Percentiles rank a stretch among this genome's conserved stretches.
Evolutionary conservation across 2,113 vertebrate genomes (phyloP).

Genomic region (Taxidea taxus): DNA sequence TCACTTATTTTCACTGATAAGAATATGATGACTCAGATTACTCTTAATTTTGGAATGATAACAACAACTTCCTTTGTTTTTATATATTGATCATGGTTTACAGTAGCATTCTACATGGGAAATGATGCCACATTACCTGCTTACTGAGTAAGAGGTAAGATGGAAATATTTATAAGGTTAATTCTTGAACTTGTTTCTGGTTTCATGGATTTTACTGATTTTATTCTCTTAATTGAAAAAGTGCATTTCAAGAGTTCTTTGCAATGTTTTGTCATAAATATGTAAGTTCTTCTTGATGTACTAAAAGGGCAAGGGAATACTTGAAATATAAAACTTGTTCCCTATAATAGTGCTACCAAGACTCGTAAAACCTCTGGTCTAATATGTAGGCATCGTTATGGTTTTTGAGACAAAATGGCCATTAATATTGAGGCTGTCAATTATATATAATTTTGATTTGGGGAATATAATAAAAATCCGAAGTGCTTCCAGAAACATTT

Average conservation of each 20-base stretch:
- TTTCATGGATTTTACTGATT: neutral
- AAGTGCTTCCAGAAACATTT: neutral
- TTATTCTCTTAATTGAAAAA: neutral
- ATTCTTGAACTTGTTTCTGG: neutral
- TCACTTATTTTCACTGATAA: neutral
- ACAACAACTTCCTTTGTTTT: slow-evolving; percentile 46
- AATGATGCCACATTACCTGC: neutral
- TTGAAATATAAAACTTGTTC: neutral
- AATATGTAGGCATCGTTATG: neutral
- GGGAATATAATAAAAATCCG: neutral
- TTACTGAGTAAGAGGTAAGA: neutral
- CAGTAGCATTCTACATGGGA: slow-evolving; percentile 21
- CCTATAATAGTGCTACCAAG: neutral
- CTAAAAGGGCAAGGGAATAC: neutral
- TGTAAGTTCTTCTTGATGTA: neutral
- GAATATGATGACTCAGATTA: neutral
- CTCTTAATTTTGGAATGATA: slow-evolving; percentile 42
- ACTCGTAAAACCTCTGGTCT: neutral
- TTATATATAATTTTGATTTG: neutral
- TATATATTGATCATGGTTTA: neutral
- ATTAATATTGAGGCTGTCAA: neutral
- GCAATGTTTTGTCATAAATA: neutral
- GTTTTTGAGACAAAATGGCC: neutral
- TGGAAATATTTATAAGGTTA: neutral
- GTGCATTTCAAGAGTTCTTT: neutral